phyloP scores from a whole-genome alignment of 2,888 invertebrate species.

The Mimachlamys varia region DNA sequence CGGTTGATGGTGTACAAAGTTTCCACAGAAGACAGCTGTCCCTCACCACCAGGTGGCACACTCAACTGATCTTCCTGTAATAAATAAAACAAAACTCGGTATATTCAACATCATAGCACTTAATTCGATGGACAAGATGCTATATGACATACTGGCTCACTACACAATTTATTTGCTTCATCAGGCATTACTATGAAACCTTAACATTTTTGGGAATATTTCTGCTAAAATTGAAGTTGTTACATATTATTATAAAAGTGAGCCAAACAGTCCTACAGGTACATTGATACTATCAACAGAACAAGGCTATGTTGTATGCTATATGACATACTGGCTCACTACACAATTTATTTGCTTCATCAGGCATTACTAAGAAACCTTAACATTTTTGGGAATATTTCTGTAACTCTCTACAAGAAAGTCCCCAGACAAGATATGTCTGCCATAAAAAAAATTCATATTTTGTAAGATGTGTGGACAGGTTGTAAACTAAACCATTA shows the following conservation, averaged over 20 bases:
- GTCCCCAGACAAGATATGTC: not conserved
- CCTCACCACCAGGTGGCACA: constrained; percentile 43
- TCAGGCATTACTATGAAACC: not conserved
- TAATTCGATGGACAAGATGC: too few species aligned
- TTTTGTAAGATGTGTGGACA: constrained; percentile 13
- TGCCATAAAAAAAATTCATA: not conserved
- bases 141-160: not conserved
- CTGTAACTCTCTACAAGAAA: not conserved
- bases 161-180: not conserved
- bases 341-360: not conserved
- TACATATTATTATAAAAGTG: too few species aligned
- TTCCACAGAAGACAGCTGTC: constrained; percentile 45
- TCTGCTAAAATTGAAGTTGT: too few species aligned
- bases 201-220: not conserved
- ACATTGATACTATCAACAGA: not conserved
- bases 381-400: not conserved
- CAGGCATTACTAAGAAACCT: not conserved
- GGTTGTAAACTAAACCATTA: not conserved
- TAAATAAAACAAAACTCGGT: not conserved
- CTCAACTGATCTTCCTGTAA: constrained; percentile 41
- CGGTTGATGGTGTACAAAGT: constrained; percentile 41
- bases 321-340: not conserved
- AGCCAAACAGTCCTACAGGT: not conserved
- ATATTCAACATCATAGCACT: too few species aligned
- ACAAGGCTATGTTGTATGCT: not conserved